These are phyloP conservation scores for Cydia pomonella DNA, from an alignment of 1,140 invertebrate genomes.

Conservation along the genomic window DNA sequence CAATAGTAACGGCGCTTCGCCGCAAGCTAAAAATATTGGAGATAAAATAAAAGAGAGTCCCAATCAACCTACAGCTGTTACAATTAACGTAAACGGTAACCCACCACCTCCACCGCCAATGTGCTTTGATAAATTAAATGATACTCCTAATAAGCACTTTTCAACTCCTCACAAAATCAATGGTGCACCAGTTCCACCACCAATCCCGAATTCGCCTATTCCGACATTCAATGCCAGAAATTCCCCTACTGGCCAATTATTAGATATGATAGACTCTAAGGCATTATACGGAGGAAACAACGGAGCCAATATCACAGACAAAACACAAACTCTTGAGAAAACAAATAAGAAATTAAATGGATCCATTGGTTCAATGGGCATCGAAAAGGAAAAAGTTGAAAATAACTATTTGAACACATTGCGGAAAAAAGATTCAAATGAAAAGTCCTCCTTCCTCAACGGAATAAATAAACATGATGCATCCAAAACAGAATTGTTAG, in stretches of 20 bases:
- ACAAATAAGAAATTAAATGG: conserved; percentile 18
- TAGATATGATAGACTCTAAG: conserved; percentile 42
- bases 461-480: conserved; percentile 48
- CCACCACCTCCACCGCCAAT: conserved; percentile 29
- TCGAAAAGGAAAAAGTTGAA: conserved; percentile 59
- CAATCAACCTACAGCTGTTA: not conserved
- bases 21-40: conserved; percentile 34
- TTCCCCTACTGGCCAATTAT: conserved; percentile 51
- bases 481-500: conserved; percentile 52
- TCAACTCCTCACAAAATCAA: conserved; percentile 8
- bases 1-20: conserved; percentile 58
- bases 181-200: conserved; percentile 50
- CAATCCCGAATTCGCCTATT: conserved; percentile 66
- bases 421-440: conserved; percentile 51
- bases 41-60: conserved; percentile 22
- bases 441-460: conserved; percentile 53
- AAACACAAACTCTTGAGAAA: conserved; percentile 19
- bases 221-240: conserved; percentile 61
- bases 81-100: not conserved
- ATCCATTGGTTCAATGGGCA: conserved; percentile 49
- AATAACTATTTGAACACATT: conserved; percentile 52
- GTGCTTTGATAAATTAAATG: conserved; percentile 13
- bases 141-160: not conserved
- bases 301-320: not conserved
- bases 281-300: conserved; percentile 17